Evolutionary conservation across 2,113 vertebrate species (phyloP).

Genomic region (Thamnaconus septentrionalis): DNA sequence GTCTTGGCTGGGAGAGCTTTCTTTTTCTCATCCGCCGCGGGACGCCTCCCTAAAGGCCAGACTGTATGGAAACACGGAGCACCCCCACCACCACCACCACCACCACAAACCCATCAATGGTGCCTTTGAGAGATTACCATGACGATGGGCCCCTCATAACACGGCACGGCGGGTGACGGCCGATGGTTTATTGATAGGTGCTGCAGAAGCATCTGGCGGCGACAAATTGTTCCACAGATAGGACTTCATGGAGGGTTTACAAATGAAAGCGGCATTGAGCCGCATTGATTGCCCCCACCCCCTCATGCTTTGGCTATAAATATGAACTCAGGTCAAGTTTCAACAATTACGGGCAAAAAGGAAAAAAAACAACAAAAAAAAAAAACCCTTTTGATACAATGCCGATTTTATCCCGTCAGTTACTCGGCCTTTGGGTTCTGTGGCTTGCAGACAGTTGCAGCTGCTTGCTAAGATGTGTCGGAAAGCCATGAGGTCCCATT

Average conservation of each 20-base stretch:
- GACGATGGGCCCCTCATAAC: conserved; percentile 56
- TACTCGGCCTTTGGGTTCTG: no score
- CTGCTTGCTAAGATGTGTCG: no score
- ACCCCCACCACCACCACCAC: background rate
- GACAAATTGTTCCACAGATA: conserved; percentile 35
- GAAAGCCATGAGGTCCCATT: no score
- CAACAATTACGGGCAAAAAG: conserved; percentile 24
- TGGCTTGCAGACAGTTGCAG: no score
- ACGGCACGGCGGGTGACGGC: conserved; percentile 30
- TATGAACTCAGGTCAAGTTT: conserved; percentile 7
- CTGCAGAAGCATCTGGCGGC: conserved; percentile 24
- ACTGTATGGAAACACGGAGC: conserved; percentile 52
- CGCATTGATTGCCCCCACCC: conserved; percentile 45
- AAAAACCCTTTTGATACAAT: background rate
- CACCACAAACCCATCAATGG: conserved; percentile 33
- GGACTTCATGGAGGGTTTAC: conserved; percentile 24
- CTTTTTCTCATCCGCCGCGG: conserved; percentile 20
- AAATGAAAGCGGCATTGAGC: conserved; percentile 31
- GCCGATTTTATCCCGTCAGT: background rate
- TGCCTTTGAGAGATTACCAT: conserved; percentile 63
- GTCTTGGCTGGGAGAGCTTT: conserved; percentile 47
- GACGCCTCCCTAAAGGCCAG: conserved; percentile 33
- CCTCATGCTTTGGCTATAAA: conserved; percentile 33
- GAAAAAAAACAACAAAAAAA: background rate
- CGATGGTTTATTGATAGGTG: conserved; percentile 61